These are phyloP conservation scores for Xyliphius kryptos DNA, from an alignment of 2,113 vertebrate genomes.

Conservation along the genomic window DNA sequence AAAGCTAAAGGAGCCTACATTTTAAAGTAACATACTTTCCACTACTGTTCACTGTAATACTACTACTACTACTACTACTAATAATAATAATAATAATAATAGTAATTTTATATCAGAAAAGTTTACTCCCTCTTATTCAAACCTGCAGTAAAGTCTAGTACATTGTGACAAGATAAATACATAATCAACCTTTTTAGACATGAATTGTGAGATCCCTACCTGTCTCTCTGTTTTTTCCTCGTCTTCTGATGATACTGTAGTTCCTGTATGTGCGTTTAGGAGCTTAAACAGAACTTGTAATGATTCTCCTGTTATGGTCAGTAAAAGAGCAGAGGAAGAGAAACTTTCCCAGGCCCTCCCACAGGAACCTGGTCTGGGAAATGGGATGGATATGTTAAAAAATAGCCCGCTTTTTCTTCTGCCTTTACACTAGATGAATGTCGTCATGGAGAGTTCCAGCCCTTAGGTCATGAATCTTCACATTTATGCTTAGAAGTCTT, in stretches of 20 bases:
- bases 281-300: not conserved
- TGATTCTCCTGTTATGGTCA: conserved; percentile 44
- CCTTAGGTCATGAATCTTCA: conserved; percentile 12
- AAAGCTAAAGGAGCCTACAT: too few species aligned
- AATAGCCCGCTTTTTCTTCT: conserved; percentile 36
- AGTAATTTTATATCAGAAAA: too few species aligned
- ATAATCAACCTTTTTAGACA: too few species aligned
- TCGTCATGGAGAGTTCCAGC: conserved; percentile 29
- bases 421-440: conserved; percentile 17
- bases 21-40: too few species aligned
- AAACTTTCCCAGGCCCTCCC: conserved; percentile 70
- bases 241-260: conserved; percentile 10
- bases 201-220: too few species aligned
- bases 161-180: too few species aligned
- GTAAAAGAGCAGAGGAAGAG: conserved; percentile 39
- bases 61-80: too few species aligned
- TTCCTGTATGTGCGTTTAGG: conserved; percentile 7
- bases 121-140: too few species aligned
- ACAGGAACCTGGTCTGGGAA: conserved; percentile 66
- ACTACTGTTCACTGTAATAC: too few species aligned
- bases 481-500: too few species aligned
- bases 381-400: conserved; percentile 56
- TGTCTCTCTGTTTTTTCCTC: conserved; percentile 36
- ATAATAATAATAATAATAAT: too few species aligned
- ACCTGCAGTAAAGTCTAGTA: too few species aligned